Evolutionary conservation across 2,797 vertebrate species (phyloP).

Genomic region (Pelodytes ibericus): DNA sequence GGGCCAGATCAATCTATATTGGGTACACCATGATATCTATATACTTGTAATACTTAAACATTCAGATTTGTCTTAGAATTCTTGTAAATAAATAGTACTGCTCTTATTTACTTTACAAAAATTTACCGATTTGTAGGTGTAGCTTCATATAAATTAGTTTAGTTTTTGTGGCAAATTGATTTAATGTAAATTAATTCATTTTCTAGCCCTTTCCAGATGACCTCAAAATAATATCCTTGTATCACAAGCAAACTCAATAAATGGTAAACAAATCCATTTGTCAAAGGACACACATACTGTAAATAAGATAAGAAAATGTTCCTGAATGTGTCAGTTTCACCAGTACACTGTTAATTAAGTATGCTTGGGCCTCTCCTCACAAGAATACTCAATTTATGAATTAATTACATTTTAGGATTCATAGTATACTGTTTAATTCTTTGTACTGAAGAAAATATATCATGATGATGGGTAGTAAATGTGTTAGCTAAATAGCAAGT

Average conservation of each 20-base stretch:
- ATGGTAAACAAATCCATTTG: not conserved
- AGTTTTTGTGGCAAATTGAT: no score
- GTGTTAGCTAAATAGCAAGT: slow-evolving; percentile 40
- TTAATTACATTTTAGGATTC: slow-evolving; percentile 21
- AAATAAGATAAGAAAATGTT: not conserved
- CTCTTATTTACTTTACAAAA: no score
- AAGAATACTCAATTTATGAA: slow-evolving; percentile 3
- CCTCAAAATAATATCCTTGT: no score
- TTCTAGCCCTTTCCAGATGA: no score
- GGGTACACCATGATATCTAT: no score
- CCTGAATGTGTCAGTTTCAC: not conserved
- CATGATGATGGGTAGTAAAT: slow-evolving; percentile 24
- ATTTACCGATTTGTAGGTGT: no score
- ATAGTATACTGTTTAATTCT: slow-evolving; percentile 11
- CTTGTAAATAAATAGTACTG: no score
- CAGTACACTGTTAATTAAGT: slow-evolving; percentile 1
- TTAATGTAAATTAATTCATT: no score
- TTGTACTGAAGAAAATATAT: slow-evolving; percentile 10
- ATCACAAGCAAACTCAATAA: not conserved
- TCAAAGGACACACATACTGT: not conserved
- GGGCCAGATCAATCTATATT: no score
- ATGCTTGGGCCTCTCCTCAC: not conserved
- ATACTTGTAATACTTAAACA: no score
- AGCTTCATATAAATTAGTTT: no score
- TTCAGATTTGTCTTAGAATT: no score